Evolutionary conservation across 92 coral and sea anemone genomes (phyloP).

Genomic region (Pocillopora grandis): DNA sequence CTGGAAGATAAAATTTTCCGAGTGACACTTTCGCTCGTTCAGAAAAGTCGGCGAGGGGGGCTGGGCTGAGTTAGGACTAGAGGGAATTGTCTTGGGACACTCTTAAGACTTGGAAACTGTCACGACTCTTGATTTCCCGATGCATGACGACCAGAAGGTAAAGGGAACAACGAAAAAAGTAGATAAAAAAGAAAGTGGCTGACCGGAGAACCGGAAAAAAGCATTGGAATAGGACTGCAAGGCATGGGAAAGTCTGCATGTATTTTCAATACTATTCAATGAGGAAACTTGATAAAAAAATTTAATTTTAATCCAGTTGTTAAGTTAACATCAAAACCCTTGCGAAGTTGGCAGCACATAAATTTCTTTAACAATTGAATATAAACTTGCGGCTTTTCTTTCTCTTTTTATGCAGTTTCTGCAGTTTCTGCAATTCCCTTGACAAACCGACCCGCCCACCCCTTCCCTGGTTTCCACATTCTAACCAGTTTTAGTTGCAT

Average conservation of each 20-base stretch:
- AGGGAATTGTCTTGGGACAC: no score
- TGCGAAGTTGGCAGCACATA: background rate
- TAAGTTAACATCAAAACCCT: background rate
- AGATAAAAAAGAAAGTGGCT: no score
- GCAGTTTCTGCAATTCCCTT: background rate
- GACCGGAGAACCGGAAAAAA: no score
- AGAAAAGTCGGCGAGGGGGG: no score
- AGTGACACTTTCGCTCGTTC: no score
- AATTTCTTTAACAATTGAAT: background rate
- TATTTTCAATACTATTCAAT: background rate
- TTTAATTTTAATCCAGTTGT: background rate
- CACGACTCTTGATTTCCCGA: no score
- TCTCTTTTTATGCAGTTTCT: background rate
- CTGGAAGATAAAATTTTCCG: no score
- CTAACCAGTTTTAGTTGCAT: no score
- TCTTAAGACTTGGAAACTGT: no score
- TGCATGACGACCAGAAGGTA: no score
- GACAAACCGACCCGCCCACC: background rate
- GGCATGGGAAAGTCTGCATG: background rate
- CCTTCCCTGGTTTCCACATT: background rate
- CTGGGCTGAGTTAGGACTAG: no score
- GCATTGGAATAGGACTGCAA: background rate
- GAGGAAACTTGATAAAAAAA: constrained; percentile 4
- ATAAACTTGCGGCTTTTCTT: background rate
- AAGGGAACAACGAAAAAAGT: no score